A percentile compares a stretch with the other conserved stretches of the same genome.
phyloP scores from a whole-genome alignment of 2,797 vertebrate species.

The Pelobates cultripes region DNA sequence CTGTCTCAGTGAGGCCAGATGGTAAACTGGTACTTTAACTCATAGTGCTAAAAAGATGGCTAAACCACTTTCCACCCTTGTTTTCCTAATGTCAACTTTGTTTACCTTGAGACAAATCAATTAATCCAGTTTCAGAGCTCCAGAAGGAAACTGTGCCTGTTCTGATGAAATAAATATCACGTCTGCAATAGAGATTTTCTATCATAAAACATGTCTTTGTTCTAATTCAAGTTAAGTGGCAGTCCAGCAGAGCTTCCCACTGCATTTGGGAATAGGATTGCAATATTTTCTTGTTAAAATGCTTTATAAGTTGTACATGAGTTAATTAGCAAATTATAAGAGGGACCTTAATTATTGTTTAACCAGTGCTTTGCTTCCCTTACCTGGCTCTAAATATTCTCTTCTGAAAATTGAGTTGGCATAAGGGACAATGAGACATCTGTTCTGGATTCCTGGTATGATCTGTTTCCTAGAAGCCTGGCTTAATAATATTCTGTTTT shows the following conservation, averaged over 20 bases:
- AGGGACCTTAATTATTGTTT: conserved; percentile 63
- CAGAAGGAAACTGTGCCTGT: conserved; percentile 62
- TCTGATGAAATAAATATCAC: conserved; percentile 58
- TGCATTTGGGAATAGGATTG: conserved; percentile 58
- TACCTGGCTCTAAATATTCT: conserved; percentile 57
- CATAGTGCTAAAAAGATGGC: conserved; percentile 78
- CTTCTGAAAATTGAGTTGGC: conserved; percentile 56
- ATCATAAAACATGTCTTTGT: conserved; percentile 57
- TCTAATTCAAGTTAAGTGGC: conserved; percentile 57
- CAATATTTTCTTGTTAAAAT: conserved; percentile 57
- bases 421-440: neutral
- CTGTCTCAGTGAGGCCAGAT: conserved; percentile 76
- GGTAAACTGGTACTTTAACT: conserved; percentile 78
- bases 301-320: conserved; percentile 56
- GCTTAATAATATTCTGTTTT: neutral
- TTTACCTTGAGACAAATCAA: conserved; percentile 78
- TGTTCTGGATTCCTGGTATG: neutral
- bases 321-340: conserved; percentile 63
- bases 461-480: neutral
- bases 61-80: conserved; percentile 75
- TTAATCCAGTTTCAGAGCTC: conserved; percentile 73
- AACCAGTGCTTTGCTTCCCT: conserved; percentile 53
- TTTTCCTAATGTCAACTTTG: conserved; percentile 73
- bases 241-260: conserved; percentile 57
- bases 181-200: conserved; percentile 61